phyloP scores from a whole-genome alignment of 2,797 vertebrate genomes.

The Notoglanidium macrostoma region DNA sequence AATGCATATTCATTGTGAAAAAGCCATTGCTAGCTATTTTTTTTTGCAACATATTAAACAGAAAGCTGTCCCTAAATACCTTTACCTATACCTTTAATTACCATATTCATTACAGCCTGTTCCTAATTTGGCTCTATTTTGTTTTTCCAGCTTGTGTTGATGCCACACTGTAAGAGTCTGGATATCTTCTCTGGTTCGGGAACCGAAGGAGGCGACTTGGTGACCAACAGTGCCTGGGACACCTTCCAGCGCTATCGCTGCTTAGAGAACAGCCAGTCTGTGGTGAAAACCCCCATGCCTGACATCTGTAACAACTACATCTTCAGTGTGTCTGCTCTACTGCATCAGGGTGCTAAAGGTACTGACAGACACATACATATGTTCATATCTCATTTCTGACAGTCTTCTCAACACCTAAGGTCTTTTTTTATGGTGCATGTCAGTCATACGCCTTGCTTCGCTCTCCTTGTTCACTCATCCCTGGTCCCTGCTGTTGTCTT shows the following conservation, averaged over 20 bases:
- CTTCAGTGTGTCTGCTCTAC: constrained; percentile 92
- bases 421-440: constrained; percentile 4
- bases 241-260: constrained; percentile 95
- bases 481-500: constrained; percentile 24
- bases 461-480: constrained; percentile 36
- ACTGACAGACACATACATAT: constrained; percentile 2
- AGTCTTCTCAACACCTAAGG: constrained; percentile 4
- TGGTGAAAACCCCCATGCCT: constrained; percentile 89
- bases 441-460: constrained; percentile 1
- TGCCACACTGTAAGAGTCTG: constrained; percentile 93
- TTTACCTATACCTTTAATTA: not conserved
- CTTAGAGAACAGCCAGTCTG: constrained; percentile 90
- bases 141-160: constrained; percentile 86
- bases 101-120: not conserved
- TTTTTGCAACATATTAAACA: not conserved
- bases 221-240: constrained; percentile 84
- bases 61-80: not conserved
- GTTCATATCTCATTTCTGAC: constrained; percentile 7
- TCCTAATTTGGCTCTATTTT: not conserved
- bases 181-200: constrained; percentile 87
- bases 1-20: not conserved
- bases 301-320: constrained; percentile 93
- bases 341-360: constrained; percentile 90
- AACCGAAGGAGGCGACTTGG: constrained; percentile 75
- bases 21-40: too few species aligned